Base-by-base conservation (phyloP, 2,888 invertebrate species). In the Drosophila recens region DNA sequence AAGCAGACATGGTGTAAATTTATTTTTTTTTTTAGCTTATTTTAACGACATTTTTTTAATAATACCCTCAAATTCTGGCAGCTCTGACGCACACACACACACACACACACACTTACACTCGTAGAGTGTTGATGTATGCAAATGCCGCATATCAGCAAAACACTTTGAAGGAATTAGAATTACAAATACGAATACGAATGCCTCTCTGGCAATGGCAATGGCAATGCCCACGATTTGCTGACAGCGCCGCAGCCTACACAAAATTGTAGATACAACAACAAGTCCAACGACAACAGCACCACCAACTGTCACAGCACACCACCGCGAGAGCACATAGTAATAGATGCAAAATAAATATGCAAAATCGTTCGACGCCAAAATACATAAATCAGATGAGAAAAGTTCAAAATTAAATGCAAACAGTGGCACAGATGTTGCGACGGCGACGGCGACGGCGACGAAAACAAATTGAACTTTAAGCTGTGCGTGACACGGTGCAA, bases 351-450 rank as follows among this genome's bases (percentile, higher is more conserved):
- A 83, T 89, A 90, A 88, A 90, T 87, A 90, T 86, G 89, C 80
- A 75, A 80, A 85, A 79, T 73, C 70, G 66, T 51, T 68, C 59
- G 43, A 46, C 54, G 46, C 57, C 56, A 76, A 77, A 77, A 89
- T 79, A 87, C 82, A 89, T 89, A 84, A 89, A 89, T 89, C 88
- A 87, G 86, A 45, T 61, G 65, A 46, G 69, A 70, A 77, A 90
- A 85, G 70, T 82, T 75, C 33, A 87, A 90, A 90, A 87, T 87
- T 71, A 87, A 88, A 89, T 77, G 90, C 86, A 90, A 90, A 90
- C 89, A 83, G 67, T 56, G 67, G 67, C 66, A 67, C 56, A 66
- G 56, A 54, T 45, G 48, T 42, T 20, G 40, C 42, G 42, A 20
- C 20, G 20, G 20, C 20, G 20, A 20, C 20, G 20, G 20, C 20